phyloP scores from a whole-genome alignment of 1,140 invertebrate species.

The Rhynchophorus ferrugineus region DNA sequence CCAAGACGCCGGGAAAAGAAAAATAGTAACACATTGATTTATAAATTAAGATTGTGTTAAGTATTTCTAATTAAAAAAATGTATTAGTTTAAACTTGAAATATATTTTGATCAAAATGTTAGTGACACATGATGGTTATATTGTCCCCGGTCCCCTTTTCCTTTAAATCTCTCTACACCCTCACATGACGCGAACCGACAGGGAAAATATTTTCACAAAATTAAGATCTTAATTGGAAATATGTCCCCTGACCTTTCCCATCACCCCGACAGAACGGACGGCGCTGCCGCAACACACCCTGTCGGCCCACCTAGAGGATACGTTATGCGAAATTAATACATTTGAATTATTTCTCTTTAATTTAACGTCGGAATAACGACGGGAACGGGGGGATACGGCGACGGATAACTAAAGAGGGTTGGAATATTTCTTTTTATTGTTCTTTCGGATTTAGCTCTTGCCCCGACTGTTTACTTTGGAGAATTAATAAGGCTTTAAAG shows the following conservation, averaged over 20 bases:
- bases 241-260: not conserved
- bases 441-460: not conserved
- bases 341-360: not conserved
- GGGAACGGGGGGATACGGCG: not conserved
- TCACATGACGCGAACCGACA: too few relatives aligned
- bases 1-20: too few relatives aligned
- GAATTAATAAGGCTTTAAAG: not conserved
- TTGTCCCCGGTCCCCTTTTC: too few relatives aligned
- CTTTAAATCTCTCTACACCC: too few relatives aligned
- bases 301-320: not conserved
- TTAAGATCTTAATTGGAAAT: not conserved
- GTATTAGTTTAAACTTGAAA: too few relatives aligned
- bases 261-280: too few relatives aligned
- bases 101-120: too few relatives aligned
- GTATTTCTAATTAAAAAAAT: too few relatives aligned
- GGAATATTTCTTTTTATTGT: not conserved
- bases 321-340: not conserved
- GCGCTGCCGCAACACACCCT: not conserved
- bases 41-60: too few relatives aligned
- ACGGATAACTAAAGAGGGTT: not conserved
- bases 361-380: not conserved
- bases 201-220: not conserved
- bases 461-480: not conserved
- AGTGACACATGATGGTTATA: too few relatives aligned
- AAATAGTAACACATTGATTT: too few relatives aligned